A percentile compares a stretch with the other conserved stretches of the same genome.
phyloP scores from a whole-genome alignment of 2,113 vertebrate species.

The Electrona antarctica region DNA sequence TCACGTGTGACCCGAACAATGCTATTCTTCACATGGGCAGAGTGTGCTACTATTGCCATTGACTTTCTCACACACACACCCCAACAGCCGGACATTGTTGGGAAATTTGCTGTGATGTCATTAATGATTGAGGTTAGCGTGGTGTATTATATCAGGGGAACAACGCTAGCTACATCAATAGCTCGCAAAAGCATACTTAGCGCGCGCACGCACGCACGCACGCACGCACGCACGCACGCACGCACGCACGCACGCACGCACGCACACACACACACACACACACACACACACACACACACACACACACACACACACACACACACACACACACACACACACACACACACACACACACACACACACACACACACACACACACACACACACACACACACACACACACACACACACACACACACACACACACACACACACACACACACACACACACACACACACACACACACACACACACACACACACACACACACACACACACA shows the following conservation, averaged over 20 bases:
- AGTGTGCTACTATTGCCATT: background rate
- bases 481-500: background rate
- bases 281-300: constrained; percentile 1
- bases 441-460: background rate
- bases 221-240: background rate
- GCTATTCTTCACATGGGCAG: constrained; percentile 27
- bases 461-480: background rate
- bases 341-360: background rate
- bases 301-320: background rate
- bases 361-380: background rate
- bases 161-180: constrained; percentile 3
- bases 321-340: background rate
- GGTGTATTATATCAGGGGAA: constrained; percentile 35
- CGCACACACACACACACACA: background rate
- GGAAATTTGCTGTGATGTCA: constrained; percentile 60
- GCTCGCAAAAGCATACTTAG: background rate
- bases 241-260: background rate
- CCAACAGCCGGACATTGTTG: constrained; percentile 54
- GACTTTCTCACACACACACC: constrained; percentile 7
- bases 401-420: background rate
- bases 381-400: background rate
- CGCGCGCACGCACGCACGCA: background rate
- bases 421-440: background rate
- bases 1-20: constrained; percentile 35
- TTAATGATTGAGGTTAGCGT: constrained; percentile 58